Conservation (phyloP, 2,797 vertebrate species). For the Sciurus carolinensis region DNA sequence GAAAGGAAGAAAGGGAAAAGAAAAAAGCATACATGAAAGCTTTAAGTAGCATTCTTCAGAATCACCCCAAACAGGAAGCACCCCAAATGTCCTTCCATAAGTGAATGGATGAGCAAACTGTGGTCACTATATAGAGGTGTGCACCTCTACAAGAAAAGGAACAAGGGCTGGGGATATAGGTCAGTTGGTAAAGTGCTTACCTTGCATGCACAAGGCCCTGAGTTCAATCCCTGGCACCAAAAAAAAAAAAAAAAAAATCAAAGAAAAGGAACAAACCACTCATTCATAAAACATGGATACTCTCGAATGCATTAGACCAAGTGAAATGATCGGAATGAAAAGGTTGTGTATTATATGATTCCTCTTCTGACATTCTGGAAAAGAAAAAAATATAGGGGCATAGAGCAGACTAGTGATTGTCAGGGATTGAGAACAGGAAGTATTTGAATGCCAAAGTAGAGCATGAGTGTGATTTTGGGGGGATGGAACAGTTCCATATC, state of each 20-base stretch:
- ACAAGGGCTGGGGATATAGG: too few relatives aligned
- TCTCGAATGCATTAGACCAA: background rate
- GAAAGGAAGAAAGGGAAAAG: too few relatives aligned
- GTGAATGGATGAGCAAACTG: background rate
- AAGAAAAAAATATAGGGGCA: background rate
- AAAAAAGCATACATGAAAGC: background rate
- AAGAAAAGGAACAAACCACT: background rate
- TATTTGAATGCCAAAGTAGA: background rate
- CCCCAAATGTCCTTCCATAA: background rate
- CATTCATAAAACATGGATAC: background rate
- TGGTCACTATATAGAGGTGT: background rate
- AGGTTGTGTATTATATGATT: background rate
- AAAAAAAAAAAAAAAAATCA: too few relatives aligned
- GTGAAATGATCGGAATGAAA: background rate
- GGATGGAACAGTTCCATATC: background rate
- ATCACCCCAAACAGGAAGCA: background rate
- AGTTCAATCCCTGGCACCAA: too few relatives aligned
- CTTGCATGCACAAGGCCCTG: too few relatives aligned
- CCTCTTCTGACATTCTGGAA: background rate
- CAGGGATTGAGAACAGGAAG: background rate
- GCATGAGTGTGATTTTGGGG: background rate
- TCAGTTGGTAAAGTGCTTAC: too few relatives aligned
- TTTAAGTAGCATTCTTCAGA: background rate
- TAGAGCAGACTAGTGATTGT: too few relatives aligned
- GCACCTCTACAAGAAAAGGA: background rate